Base-by-base conservation (phyloP, 2,797 vertebrate genomes). In the Galagoides demidoff region DNA sequence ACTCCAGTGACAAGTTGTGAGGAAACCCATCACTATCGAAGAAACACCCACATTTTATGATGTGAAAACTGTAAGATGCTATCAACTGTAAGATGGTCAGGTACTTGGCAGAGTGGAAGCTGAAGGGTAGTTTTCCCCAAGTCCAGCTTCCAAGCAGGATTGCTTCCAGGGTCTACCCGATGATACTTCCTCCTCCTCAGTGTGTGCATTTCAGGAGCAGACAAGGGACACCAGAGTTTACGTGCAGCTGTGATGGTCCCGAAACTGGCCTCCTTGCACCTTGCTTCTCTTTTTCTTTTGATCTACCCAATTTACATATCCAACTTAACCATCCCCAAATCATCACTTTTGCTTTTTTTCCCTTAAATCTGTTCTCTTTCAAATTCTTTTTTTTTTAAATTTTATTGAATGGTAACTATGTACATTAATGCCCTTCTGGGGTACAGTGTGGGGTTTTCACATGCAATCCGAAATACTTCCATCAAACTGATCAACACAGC, bases 291-390 rank as follows among this genome's bases (percentile, higher is more conserved):
- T 66, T 37, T 49, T 34, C 25, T 55, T 59, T 84, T 11, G 43
- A 17, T 64, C n/a, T 81, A 20, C 61, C 19, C 79, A 77, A 31
- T 57, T 70, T 45, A 83, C 13, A n/a, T 10, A 13, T 86, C 63
- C 45, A 9, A 23, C 85, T 52, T 66, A 71, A 73, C 71, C 64
- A 84, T 59, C 27, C 52, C 76, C 92, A 43, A 90, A 59, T 14
- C 63, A 70, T 49, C 22, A 27, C 7, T 9, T 94, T 93, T 89
- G 55, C 13, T 57, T 43, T 78, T 39, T 25, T 12, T 1, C 0
- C 27, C 25, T 92, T 85, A 66, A 85, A 85, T 52, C 23, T 45
- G 9, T 76, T 78, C n/a, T 77, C 68, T 92, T 94, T 91, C 39
- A 85, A 77, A 79, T 83, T 86, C 64, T 92, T 84, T n/a, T n/a